Percentiles rank a stretch among this genome's conserved stretches.
These are phyloP conservation scores for Phortica magna DNA, from an alignment of 2,888 invertebrate species.

Conservation along the genomic window DNA sequence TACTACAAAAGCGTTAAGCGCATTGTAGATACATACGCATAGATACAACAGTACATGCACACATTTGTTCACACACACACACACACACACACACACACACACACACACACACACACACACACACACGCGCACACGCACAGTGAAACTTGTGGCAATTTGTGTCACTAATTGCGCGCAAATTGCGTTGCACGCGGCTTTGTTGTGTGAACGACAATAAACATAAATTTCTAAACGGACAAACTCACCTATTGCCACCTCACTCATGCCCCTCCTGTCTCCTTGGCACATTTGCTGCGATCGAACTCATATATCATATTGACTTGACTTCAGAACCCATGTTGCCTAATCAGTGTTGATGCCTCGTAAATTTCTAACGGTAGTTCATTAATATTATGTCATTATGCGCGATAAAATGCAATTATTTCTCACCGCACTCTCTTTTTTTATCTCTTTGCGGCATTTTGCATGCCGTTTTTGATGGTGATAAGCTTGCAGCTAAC, in stretches of 20 bases:
- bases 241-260: neutral
- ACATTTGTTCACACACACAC: constrained; percentile 26
- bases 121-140: constrained; percentile 25
- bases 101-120: constrained; percentile 30
- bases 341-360: neutral
- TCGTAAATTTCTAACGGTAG: constrained; percentile 21
- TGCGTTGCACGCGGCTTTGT: constrained; percentile 59
- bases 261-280: neutral
- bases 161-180: constrained; percentile 77
- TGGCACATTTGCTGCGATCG: too few species aligned
- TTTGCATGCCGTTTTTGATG: neutral
- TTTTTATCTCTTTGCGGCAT: neutral
- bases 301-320: too few species aligned
- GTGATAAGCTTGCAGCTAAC: too few species aligned
- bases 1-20: constrained; percentile 11
- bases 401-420: constrained; percentile 3
- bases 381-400: constrained; percentile 18
- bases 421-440: neutral
- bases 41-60: constrained; percentile 25
- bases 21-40: constrained; percentile 18
- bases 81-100: constrained; percentile 30
- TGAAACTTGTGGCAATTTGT: constrained; percentile 64
- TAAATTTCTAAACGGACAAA: constrained; percentile 16
- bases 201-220: constrained; percentile 34
- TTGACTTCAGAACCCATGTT: too few species aligned